phyloP scores from a whole-genome alignment of 2,797 vertebrate species.

The Diceros bicornis region DNA sequence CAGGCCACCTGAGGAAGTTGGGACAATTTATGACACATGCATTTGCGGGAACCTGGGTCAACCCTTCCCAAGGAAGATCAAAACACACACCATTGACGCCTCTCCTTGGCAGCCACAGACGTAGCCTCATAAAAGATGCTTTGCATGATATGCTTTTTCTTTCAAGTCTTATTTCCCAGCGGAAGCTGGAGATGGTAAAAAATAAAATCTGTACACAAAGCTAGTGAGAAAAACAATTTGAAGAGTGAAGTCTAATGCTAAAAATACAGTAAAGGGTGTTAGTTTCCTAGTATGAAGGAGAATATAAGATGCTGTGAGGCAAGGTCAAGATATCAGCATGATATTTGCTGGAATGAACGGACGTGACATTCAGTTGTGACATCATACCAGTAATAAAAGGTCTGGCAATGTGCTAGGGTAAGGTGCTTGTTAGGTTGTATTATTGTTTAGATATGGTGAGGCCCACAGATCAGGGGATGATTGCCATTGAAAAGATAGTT shows the following conservation, averaged over 20 bases:
- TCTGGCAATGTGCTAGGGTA: neutral
- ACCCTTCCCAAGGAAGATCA: neutral
- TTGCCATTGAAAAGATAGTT: neutral
- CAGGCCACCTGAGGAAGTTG: neutral
- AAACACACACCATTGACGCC: neutral
- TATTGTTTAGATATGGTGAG: neutral
- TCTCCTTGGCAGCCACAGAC: neutral
- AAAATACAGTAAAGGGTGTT: constrained; percentile 81
- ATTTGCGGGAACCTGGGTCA: neutral
- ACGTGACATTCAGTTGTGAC: neutral
- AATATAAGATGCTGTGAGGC: constrained; percentile 65
- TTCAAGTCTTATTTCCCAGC: constrained; percentile 75
- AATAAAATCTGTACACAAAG: constrained; percentile 82
- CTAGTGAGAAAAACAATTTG: constrained; percentile 83
- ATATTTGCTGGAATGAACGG: neutral
- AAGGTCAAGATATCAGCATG: constrained; percentile 59
- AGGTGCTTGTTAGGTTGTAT: neutral
- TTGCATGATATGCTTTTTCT: constrained; percentile 54
- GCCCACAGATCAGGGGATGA: neutral
- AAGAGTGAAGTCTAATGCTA: constrained; percentile 69
- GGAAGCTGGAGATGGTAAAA: constrained; percentile 77
- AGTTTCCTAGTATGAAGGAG: constrained; percentile 72
- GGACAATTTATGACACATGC: neutral
- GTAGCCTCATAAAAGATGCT: neutral
- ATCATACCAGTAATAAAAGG: neutral